phyloP scores from a whole-genome alignment of 2,113 vertebrate genomes.

The Lophura nycthemera region DNA sequence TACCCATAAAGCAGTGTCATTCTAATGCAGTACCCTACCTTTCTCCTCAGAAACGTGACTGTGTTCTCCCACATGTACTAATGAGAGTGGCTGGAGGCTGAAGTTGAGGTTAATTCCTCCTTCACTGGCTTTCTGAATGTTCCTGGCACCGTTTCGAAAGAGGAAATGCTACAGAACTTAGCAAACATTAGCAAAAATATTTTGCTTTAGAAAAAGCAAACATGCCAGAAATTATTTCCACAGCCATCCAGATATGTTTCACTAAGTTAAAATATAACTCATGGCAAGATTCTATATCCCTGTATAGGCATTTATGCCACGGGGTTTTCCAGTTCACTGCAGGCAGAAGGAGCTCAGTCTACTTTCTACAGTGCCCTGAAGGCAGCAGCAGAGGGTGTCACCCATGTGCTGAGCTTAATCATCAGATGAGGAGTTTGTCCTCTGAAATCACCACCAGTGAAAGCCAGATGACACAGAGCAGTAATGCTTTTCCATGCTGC shows the following conservation, averaged over 20 bases:
- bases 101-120: neutral
- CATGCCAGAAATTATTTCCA: neutral
- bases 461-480: conserved; percentile 2
- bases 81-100: neutral
- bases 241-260: neutral
- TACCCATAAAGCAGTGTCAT: neutral
- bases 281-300: neutral
- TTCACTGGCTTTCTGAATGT: neutral
- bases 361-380: neutral
- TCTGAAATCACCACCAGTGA: neutral
- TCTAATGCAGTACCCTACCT: neutral
- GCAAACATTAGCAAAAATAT: neutral
- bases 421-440: neutral
- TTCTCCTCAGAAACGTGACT: neutral
- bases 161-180: neutral
- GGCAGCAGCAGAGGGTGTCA: neutral
- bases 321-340: neutral
- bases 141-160: neutral
- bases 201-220: neutral
- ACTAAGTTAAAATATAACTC: neutral
- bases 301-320: rapidly evolving
- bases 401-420: neutral
- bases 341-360: neutral
- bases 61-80: neutral
- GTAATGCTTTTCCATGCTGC: neutral